Conservation (phyloP, 2,113 vertebrate genomes). For the Syrmaticus mikado region DNA sequence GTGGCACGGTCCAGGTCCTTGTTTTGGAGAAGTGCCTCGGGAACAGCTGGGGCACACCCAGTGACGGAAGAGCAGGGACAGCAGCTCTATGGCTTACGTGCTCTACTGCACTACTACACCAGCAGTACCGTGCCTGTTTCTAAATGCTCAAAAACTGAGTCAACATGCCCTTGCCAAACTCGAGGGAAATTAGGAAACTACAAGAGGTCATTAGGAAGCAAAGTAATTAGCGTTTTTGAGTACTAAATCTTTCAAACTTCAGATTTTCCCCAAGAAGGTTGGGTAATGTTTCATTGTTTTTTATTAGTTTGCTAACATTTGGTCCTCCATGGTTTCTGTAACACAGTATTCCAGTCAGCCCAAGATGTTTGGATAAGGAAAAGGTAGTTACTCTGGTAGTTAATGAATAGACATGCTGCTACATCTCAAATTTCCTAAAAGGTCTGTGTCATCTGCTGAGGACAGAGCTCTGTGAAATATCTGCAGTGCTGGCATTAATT, state of each 20-base stretch:
- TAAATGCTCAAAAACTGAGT: neutral
- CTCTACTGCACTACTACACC: rapidly evolving
- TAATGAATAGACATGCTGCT: neutral
- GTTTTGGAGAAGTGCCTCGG: neutral
- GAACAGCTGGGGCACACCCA: rapidly evolving
- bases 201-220: neutral
- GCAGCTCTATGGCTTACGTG: neutral
- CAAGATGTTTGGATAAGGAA: neutral
- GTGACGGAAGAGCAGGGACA: neutral
- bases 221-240: neutral
- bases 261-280: neutral
- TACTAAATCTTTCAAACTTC: neutral
- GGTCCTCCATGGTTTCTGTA: neutral
- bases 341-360: neutral
- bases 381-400: neutral
- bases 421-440: neutral
- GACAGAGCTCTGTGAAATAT: neutral
- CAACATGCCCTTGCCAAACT: neutral
- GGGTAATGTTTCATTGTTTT: rapidly evolving
- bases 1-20: neutral
- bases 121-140: neutral
- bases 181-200: neutral
- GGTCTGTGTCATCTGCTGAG: neutral
- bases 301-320: neutral
- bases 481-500: rapidly evolving